Base-by-base conservation (phyloP, 1,140 invertebrate genomes). In the Drosophila kepulauana region DNA sequence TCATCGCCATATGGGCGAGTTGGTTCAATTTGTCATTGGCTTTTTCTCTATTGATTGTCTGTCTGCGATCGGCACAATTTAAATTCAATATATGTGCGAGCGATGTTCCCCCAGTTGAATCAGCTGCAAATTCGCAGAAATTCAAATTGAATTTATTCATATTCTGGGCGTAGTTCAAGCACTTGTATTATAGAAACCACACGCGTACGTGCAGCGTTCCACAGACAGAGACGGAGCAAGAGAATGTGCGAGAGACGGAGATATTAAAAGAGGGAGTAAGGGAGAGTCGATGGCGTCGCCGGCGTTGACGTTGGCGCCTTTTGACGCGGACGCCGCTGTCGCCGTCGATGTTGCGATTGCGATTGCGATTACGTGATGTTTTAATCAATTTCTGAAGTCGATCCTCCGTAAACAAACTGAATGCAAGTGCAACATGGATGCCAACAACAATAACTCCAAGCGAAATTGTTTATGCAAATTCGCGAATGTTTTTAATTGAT, bases 301-400 rank as follows among this genome's bases (percentile, higher is more conserved):
- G 73, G 20, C 73, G 48, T 63, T 65, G 71, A 71, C 65, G 70
- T 65, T 80, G 76, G 75, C 79, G 79, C 79, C 74, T 62, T 52
- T 63, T 57, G 68, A 43, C 46, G 58, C 30, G 54, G 71, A 57
- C 57, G 63, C 35, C 58, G 64, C 46, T 35, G 46, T 25, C 61
- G 52, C 51, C 38, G 49, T 25, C 56, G 52, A n/a, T 41, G 43
- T 72, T 45, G 16, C 58, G 46, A 58, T 57, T 72, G 38, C 35
- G 72, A 82, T 76, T 65, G 57, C 78, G 81, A 88, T 89, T 88
- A 88, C 84, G 84, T 88, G 84, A 88, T 81, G 70, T 85, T 88
- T 88, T 88, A 88, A 88, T 88, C 85, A 88, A 88, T 89, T 89
- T 70, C 54, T 65, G 67, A 68, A 51, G 63, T 16, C 38, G 25